Conservation (phyloP, 92 coral and sea anemone species). For the Epizoanthus rinbou region DNA sequence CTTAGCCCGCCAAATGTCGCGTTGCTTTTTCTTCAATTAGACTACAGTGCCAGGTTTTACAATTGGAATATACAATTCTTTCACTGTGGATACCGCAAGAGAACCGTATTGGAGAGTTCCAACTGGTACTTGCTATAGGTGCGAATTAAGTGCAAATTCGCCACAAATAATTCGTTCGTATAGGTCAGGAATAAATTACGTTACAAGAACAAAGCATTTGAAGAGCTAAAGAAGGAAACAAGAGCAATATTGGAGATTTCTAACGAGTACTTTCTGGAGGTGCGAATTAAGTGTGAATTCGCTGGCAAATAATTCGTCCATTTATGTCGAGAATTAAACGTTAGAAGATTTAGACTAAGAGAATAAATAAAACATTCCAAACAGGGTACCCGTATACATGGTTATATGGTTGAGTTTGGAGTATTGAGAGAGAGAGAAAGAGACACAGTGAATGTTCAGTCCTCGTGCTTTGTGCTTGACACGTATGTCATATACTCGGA, state of each 20-base stretch:
- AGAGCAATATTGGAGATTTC: no score
- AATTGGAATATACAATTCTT: background rate
- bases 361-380: background rate
- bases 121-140: slow-evolving; percentile 31
- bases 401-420: background rate
- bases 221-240: background rate
- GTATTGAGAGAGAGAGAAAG: background rate
- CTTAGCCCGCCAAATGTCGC: background rate
- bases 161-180: slow-evolving; percentile 3
- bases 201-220: background rate
- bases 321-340: no score
- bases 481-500: background rate
- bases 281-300: no score
- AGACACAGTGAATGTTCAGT: background rate
- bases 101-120: background rate
- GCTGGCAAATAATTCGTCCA: no score
- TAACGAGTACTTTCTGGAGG: no score
- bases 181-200: background rate
- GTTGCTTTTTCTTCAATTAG: slow-evolving; percentile 24
- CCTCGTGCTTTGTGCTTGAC: background rate
- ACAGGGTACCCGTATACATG: slow-evolving; percentile 4
- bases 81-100: slow-evolving; percentile 11
- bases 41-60: slow-evolving; percentile 23
- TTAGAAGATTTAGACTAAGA: no score
- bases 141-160: slow-evolving; percentile 30